Base-by-base conservation (phyloP, 2,797 vertebrate species). In the Cyprinodon diabolis region DNA sequence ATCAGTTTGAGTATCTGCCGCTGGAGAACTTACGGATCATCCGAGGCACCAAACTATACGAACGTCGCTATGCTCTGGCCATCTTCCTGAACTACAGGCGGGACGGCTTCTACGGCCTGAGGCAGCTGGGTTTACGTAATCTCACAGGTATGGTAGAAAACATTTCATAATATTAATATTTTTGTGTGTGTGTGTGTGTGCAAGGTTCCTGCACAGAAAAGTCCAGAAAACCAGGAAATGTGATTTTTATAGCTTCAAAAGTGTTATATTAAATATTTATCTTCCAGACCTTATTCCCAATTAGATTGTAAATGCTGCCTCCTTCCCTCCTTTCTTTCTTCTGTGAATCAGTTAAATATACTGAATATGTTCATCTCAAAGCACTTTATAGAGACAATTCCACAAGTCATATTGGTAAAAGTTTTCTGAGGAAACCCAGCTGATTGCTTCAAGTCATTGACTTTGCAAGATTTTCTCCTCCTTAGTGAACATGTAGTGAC, bases 51-150 rank as follows among this genome's bases (percentile, higher is more conserved):
- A 98, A 97, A 65, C 95, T 99, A 49, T 99, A 99, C 1, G 97
- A 99, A 65, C 96, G 96, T 30, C 96, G 96, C 23, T 98, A 98
- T 7, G 95, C 96, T 0, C 85, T 99, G 81, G 96, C 97, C 7
- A 96, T 99, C 86, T 98, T 99, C 91, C 96, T 99, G 13, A 99
- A 99, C 95, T 99, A 99, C 94, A 96, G 96, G 66, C 96, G 97
- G 78, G 97, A 98, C 19, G 97, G 97, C 0, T 96, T 96, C 91
- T 96, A 97, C 11, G 98, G 98, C 68, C 95, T 99, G 71, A 95
- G 96, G 71, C 97, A 98, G 84, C 96, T 99, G 47, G 97, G 97
- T 40, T 76, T 99, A 58, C 97, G 95, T 83, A 99, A 98, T 84
- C 93, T 99, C 85, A 99, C 98, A 8, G 98, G 98, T 94, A 56